Evolutionary conservation across 2,797 vertebrate species (phyloP).

Genomic region (Chrysocyon brachyurus): DNA sequence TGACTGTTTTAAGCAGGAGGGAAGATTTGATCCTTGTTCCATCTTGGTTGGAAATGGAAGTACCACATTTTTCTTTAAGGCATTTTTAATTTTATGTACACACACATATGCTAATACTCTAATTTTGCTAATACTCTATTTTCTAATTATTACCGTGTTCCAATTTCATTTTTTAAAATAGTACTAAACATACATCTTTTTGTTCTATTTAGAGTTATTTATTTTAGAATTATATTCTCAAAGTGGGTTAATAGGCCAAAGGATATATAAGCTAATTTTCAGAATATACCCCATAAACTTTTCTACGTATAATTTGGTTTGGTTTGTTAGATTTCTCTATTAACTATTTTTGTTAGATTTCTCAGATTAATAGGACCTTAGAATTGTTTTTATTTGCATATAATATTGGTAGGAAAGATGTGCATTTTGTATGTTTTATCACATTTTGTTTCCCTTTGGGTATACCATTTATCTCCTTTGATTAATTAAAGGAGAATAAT

Average conservation of each 20-base stretch:
- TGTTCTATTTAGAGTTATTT: slow-evolving; percentile 19
- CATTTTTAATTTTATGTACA: slow-evolving; percentile 17
- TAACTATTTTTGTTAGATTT: slow-evolving; percentile 1
- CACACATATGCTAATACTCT: background rate
- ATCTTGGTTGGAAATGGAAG: background rate
- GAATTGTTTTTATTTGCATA: slow-evolving; percentile 26
- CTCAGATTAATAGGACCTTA: background rate
- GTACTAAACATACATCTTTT: background rate
- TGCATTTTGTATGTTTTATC: background rate
- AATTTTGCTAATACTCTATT: slow-evolving; percentile 6
- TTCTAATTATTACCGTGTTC: background rate
- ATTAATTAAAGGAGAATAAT: slow-evolving; percentile 22
- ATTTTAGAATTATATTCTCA: background rate
- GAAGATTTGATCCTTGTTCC: background rate
- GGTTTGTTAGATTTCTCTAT: background rate
- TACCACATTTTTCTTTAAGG: background rate
- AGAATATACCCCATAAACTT: background rate
- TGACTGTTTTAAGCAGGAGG: background rate
- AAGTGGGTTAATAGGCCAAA: background rate
- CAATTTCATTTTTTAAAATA: slow-evolving; percentile 42
- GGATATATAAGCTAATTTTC: background rate
- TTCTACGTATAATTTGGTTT: background rate
- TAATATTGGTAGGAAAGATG: slow-evolving; percentile 13
- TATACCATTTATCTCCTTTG: slow-evolving; percentile 25
- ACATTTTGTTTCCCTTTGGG: slow-evolving; percentile 8